Evolutionary conservation across 2,113 vertebrate species (phyloP), one percentile per base, ranked within the genome.

Genomic region (Ancistrus triradiatus): DNA sequence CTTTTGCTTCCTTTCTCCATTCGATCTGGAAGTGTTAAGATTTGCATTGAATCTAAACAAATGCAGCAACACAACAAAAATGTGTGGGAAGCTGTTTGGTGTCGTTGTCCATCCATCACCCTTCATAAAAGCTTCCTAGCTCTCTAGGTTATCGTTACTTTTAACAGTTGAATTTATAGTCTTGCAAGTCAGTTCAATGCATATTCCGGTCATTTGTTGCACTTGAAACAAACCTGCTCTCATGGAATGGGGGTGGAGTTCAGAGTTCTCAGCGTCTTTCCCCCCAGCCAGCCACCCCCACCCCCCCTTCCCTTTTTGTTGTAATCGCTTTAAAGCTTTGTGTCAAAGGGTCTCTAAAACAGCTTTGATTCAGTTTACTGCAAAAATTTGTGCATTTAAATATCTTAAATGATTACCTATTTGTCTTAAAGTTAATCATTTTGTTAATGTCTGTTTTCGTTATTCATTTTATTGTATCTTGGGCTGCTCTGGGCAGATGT

Each of bases 161-260:
- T 78, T 63, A 72, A 62, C 33, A 37, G 38, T 72, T 68, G 70
- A 76, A 74, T 72, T 71, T 53, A 76, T 80, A 66, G 70, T 46
- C 25, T 68, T 78, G 49, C 64, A 73, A 31, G 65, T 73, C 69
- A 68, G 82, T 83, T 86, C 76, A 83, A 77, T 72, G 40, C 66
- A 85, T 83, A 84, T 83, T 84, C 80, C 75, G 80, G 75, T 82
- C 52, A 86, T 85, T 84, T 81, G 82, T 86, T 83, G 78, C 75
- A 77, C 79, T 87, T 84, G 77, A 83, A 78, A 78, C 76, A 66
- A 73, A 82, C 74, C 70, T 69, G 63, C 70, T 72, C 59, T 62
- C 75, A 69, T 80, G 72, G 77, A 80, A 77, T 38, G 40, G 50
- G 64, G 79, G 66, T 62, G 79, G 66, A 74, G 70, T 68, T 71